Percentiles rank a stretch among this genome's conserved stretches.
Conservation (phyloP, 2,888 invertebrate species). For the Tachina grossa region DNA sequence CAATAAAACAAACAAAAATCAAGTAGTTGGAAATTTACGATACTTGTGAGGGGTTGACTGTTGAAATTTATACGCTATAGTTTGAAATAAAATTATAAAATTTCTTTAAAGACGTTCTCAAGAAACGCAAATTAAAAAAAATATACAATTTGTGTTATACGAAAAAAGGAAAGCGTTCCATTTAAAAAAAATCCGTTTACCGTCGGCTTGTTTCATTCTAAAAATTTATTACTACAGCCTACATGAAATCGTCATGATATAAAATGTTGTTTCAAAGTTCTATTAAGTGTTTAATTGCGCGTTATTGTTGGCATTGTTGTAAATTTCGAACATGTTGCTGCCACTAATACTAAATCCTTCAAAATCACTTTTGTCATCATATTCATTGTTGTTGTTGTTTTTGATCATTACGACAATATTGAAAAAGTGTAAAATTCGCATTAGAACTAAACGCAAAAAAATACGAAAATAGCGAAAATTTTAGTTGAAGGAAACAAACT, state of each 20-base stretch:
- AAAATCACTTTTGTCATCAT: constrained; percentile 76
- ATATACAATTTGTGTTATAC: neutral
- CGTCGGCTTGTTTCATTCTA: constrained; percentile 65
- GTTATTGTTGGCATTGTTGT: constrained; percentile 75
- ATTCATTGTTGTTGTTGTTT: constrained; percentile 64
- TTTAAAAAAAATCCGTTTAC: constrained; percentile 44
- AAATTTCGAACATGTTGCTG: constrained; percentile 81
- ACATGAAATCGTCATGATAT: constrained; percentile 75
- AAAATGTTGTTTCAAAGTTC: constrained; percentile 74
- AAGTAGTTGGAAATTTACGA: constrained; percentile 75
- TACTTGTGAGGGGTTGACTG: constrained; percentile 74
- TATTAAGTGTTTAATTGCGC: constrained; percentile 64
- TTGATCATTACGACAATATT: constrained; percentile 75
- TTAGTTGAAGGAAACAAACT: constrained; percentile 38
- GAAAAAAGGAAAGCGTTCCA: constrained; percentile 4
- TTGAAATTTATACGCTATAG: constrained; percentile 55
- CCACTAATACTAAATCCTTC: constrained; percentile 76
- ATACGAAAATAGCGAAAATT: constrained; percentile 78
- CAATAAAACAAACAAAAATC: constrained; percentile 40
- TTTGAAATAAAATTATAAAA: constrained; percentile 41
- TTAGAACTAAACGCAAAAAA: constrained; percentile 82
- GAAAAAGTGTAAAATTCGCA: constrained; percentile 81
- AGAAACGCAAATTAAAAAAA: neutral
- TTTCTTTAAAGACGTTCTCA: neutral
- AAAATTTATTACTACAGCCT: constrained; percentile 1